phyloP scores from a whole-genome alignment of 2,797 vertebrate genomes.

The Galago senegalensis region DNA sequence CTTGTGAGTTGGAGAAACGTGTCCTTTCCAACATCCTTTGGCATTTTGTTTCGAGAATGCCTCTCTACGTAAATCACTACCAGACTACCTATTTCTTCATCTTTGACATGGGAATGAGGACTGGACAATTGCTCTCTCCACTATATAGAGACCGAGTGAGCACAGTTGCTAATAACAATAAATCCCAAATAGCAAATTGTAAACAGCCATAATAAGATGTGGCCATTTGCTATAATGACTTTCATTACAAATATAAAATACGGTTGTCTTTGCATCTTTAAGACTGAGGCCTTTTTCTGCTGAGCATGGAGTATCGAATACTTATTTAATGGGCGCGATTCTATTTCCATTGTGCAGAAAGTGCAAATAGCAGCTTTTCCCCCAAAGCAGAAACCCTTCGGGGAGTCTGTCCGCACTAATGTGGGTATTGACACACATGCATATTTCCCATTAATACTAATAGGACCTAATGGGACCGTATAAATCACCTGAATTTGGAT shows the following conservation, averaged over 20 bases:
- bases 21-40: conserved; percentile 41
- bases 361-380: conserved; percentile 57
- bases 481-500: conserved; percentile 83
- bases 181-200: conserved; percentile 33
- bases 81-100: not conserved
- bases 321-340: conserved; percentile 48
- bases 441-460: conserved; percentile 82
- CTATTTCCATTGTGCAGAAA: conserved; percentile 57
- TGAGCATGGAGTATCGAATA: conserved; percentile 12
- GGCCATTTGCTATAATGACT: conserved; percentile 1
- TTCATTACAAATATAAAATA: conserved; percentile 65
- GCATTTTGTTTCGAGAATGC: not conserved
- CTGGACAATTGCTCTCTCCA: not conserved
- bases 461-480: conserved; percentile 74
- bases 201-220: conserved; percentile 40
- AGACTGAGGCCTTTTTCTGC: conserved; percentile 64
- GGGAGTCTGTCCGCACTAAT: conserved; percentile 68
- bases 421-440: conserved; percentile 63
- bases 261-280: conserved; percentile 35
- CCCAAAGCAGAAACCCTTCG: conserved; percentile 67
- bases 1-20: conserved; percentile 44
- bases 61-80: not conserved
- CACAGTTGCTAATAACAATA: not conserved
- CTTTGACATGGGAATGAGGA: not conserved
- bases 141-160: not conserved